Evolutionary conservation across 2,113 vertebrate genomes (phyloP).

Genomic region (Lutjanus erythropterus): DNA sequence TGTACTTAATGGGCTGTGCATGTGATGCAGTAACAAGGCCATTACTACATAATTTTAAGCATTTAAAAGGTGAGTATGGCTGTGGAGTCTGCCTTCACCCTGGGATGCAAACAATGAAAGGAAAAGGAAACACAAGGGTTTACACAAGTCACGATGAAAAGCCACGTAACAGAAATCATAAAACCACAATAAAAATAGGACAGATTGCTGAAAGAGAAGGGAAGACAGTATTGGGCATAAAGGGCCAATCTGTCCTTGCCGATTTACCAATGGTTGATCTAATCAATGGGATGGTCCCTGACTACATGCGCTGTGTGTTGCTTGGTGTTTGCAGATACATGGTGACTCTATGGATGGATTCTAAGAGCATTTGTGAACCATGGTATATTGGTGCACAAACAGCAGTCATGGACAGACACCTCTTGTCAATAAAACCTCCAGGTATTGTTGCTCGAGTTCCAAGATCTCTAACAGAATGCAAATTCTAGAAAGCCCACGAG

Average conservation of each 20-base stretch:
- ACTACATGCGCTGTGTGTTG: constrained; percentile 27
- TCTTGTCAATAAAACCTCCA: constrained; percentile 35
- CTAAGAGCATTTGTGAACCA: constrained; percentile 4
- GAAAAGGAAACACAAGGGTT: too few species aligned
- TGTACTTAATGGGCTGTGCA: too few species aligned
- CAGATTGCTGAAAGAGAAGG: constrained; percentile 10
- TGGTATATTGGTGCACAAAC: constrained; percentile 21
- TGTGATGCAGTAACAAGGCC: too few species aligned
- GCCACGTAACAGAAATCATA: constrained; percentile 10
- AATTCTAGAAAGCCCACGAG: constrained; percentile 36
- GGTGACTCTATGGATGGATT: constrained; percentile 17
- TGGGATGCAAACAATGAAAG: too few species aligned
- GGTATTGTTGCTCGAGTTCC: constrained; percentile 14
- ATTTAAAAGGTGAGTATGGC: too few species aligned
- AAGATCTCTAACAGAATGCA: constrained; percentile 22
- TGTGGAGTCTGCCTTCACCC: too few species aligned
- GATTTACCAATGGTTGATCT: constrained; percentile 10
- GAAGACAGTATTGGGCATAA: background rate
- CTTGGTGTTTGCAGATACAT: constrained; percentile 28
- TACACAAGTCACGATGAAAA: too few species aligned
- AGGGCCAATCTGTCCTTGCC: background rate
- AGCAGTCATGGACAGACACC: constrained; percentile 4
- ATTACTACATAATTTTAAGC: too few species aligned
- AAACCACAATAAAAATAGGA: constrained; percentile 12
- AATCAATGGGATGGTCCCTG: constrained; percentile 16